Evolutionary conservation across 2,113 vertebrate species (phyloP), one percentile per base, ranked within the genome.

Genomic region (Etheostoma cragini): DNA sequence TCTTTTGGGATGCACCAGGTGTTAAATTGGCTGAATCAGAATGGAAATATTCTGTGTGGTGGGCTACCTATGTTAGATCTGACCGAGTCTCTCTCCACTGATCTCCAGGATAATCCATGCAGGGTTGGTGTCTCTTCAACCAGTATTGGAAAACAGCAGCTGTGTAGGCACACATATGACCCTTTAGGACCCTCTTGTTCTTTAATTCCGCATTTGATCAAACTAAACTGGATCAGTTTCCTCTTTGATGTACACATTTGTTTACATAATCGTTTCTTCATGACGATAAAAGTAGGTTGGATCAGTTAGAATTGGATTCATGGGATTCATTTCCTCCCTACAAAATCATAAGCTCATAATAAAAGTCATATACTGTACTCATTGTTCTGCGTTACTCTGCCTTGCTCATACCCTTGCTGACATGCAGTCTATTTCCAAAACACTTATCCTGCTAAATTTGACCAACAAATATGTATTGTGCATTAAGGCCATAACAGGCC

Each of bases 301-400:
- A 84, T 82, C 17, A 30, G 74, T 76, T 62, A 77, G 22, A 80
- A 87, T 56, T 82, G 57, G 54, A 91, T 87, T 88, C 21, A 61
- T 45, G 35, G 24, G 76, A 67, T 71, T 81, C 1, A 85, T 77
- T 66, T 83, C 33, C 19, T 78, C 30, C 46, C 13, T 60, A 24
- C 42, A 60, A 57, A 83, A 64, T 75, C 52, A 35, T 24, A 77
- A 68, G 54, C 70, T 86, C n/a, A 66, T 68, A 72, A 46, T 56
- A 80, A 81, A 82, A 83, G 42, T 68, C 80, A 80, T 83, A 73
- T 60, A 66, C 58, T n/a, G 46, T 42, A 49, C 65, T 60, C 1
- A 6, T n/a, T 74, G 45, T 81, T 73, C 35, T 13, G 21, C 38
- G 64, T 53, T 11, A 35, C 49, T 17, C 22, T 15, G 5, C 46